Evolutionary conservation across 53 echinoderm and acorn worm genomes (phyloP).

Genomic region (Arbacia lixula): DNA sequence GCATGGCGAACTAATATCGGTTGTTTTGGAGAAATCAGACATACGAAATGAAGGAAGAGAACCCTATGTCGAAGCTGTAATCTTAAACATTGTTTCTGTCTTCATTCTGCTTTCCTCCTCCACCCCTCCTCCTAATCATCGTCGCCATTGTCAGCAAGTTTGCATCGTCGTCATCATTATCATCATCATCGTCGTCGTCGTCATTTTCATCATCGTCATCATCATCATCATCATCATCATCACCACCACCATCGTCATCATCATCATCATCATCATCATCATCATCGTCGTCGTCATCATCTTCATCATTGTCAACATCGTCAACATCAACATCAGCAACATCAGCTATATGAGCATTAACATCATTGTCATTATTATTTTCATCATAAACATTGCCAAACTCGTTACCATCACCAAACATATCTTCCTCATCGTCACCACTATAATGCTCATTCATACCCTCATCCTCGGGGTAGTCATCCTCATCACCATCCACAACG

Average conservation of each 20-base stretch:
- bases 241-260: neutral
- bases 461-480: neutral
- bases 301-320: neutral
- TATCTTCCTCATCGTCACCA: neutral
- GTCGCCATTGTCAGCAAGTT: slow-evolving; percentile 10
- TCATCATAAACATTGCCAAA: neutral
- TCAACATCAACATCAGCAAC: slow-evolving; percentile 2
- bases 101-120: too few species aligned
- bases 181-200: neutral
- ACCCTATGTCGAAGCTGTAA: too few species aligned
- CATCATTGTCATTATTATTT: neutral
- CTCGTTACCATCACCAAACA: neutral
- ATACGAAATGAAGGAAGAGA: too few species aligned
- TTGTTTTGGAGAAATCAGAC: too few species aligned
- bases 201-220: neutral
- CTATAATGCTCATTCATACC: neutral
- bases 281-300: slow-evolving; percentile 14
- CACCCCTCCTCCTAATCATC: neutral
- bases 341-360: neutral
- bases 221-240: slow-evolving; percentile 21
- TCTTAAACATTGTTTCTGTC: too few species aligned
- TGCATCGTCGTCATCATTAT: slow-evolving; percentile 10
- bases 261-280: neutral
- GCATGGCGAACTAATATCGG: too few species aligned
- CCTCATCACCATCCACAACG: neutral